Base-by-base conservation (phyloP, 2,797 vertebrate species). In the Brachyrhaphis roseni region DNA sequence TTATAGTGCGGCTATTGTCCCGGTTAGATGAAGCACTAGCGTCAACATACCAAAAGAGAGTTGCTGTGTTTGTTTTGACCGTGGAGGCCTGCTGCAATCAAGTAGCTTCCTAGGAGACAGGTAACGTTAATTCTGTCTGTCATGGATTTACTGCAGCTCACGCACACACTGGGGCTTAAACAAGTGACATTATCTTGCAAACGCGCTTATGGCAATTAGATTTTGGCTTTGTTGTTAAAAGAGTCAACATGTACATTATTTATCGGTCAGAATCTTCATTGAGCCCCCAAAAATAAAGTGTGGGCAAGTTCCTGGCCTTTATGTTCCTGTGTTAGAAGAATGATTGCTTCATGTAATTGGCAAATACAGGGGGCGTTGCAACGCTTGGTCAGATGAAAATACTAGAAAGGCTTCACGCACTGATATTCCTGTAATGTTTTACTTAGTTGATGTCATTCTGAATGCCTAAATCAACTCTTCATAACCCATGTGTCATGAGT, bases 41-140 rank as follows among this genome's bases (percentile, higher is more conserved):
- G 68, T 72, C 57, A 45, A 68, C 79, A 57, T 57, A 28, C 23
- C 39, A 47, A 11, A 64, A 46, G 64, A 59, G 47, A 15, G 72
- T 31, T 79, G 72, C 72, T 82, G 79, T 72, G 86, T 76, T 82
- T 88, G 81, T 83, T 80, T 82, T 43, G 43, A 77, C 45, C 51
- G 84, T 34, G 51, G 49, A 88, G 93, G 93, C 93, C 93, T 74
- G 84, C 66, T 87, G 86, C n/a, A 84, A 66, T 85, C 84, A 85
- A 85, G 84, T 89, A 82, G 77, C 80, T 78, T 74, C 82, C 66
- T 74, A 47, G 81, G n/a, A 82, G 45, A 45, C 88, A 90, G 89
- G 87, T 90, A 91, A 89, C 85, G 83, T 87, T 84, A 85, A 88
- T 80, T 71, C 87, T 73, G 85, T 70, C 85, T 62, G 84, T 80